phyloP scores from a whole-genome alignment of 2,888 invertebrate genomes.

The Leptarthrus brevirostris region DNA sequence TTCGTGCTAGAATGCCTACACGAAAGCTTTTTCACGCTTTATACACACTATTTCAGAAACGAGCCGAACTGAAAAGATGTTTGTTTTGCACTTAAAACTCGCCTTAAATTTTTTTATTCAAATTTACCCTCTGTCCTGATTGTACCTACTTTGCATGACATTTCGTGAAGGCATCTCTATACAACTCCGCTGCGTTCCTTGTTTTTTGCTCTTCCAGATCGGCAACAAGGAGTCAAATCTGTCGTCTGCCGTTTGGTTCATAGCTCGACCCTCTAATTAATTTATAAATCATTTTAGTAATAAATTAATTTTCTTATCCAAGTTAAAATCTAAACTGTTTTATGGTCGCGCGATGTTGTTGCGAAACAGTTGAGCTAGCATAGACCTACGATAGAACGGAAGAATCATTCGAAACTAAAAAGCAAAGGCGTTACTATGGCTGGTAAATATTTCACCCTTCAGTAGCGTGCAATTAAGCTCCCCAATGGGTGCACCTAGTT shows the following conservation, averaged over 20 bases:
- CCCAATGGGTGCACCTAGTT: not conserved
- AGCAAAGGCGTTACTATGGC: not conserved
- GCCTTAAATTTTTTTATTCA: conserved; percentile 19
- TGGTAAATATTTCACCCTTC: conserved; percentile 30
- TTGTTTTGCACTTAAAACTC: conserved; percentile 28
- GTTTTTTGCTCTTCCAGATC: no score
- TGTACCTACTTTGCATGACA: no score
- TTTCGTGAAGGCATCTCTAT: no score
- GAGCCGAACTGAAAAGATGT: not conserved
- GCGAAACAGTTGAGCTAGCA: not conserved
- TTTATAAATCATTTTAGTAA: conserved; percentile 53
- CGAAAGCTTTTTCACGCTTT: no score
- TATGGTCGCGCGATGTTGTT: conserved; percentile 31
- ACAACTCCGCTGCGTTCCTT: no score
- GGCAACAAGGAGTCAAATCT: not conserved
- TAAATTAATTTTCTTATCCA: conserved; percentile 53
- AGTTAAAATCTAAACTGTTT: conserved; percentile 49
- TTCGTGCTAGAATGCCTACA: no score
- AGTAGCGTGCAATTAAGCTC: conserved; percentile 27
- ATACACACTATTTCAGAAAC: no score
- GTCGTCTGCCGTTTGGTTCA: conserved; percentile 14
- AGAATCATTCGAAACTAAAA: conserved; percentile 11
- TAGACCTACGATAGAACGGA: not conserved
- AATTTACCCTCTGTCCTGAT: not conserved
- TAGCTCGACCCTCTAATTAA: conserved; percentile 48